Evolutionary conservation across 64 coral and sea anemone species (phyloP).

Genomic region (Pachyseris speciosa): DNA sequence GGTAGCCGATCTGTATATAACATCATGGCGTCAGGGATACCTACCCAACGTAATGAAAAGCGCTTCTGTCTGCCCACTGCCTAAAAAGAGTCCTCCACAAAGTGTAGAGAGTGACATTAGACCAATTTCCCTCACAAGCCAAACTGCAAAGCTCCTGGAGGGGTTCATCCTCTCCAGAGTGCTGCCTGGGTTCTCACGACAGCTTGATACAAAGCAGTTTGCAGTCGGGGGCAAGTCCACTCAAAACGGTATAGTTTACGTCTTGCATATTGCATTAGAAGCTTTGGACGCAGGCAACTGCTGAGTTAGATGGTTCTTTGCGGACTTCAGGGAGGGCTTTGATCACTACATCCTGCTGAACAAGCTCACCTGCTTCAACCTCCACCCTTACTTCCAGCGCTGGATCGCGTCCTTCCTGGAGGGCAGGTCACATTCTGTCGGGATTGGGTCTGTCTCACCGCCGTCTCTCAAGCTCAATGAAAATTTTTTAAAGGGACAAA

Average conservation of each 20-base stretch:
- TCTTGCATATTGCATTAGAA: too few species aligned
- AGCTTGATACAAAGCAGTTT: too few species aligned
- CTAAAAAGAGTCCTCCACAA: constrained; percentile 25
- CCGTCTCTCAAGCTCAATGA: too few species aligned
- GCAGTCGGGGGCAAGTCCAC: too few species aligned
- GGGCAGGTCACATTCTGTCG: constrained; percentile 46
- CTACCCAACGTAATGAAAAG: constrained; percentile 14
- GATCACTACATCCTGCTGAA: not conserved
- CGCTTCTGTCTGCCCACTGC: constrained; percentile 23
- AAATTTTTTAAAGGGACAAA: constrained; percentile 60
- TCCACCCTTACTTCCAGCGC: not conserved
- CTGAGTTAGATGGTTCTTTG: too few species aligned
- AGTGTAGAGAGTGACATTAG: not conserved
- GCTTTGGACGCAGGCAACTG: too few species aligned
- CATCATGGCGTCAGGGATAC: constrained; percentile 24
- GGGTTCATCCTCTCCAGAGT: too few species aligned
- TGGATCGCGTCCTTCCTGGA: constrained; percentile 21
- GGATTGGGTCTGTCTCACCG: not conserved
- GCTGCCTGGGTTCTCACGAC: too few species aligned
- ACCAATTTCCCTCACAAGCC: too few species aligned
- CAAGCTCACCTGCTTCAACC: not conserved
- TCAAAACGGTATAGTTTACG: too few species aligned
- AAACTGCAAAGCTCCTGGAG: too few species aligned
- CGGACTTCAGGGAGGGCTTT: too few species aligned
- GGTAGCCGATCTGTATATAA: constrained; percentile 7